Base-by-base conservation (phyloP, 2,888 invertebrate genomes). In the Meghimatium bilineatum region DNA sequence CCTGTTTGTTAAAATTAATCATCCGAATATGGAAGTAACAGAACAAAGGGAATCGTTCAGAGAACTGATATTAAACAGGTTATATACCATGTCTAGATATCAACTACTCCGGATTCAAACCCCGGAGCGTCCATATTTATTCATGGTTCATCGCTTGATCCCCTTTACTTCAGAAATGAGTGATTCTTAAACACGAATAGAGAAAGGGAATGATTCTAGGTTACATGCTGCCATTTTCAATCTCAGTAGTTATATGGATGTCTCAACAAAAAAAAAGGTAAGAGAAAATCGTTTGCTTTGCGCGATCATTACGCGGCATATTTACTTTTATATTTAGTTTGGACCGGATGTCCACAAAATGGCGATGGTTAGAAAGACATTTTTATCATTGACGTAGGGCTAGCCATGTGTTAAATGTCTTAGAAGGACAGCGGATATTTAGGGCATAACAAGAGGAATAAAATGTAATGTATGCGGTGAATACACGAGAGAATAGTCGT, bases 61-160 rank as follows among this genome's bases (percentile, higher is more conserved):
- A 3, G 29, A 69, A 69, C 29, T 23, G 23, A 34, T 36, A 69
- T 69, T 1, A 69, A 34, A 69, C 20, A 12, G 34, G 14, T 20
- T 23, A 1, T 69, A 3, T 23, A 32, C 32, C 34, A 20, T 34
- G 36, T 34, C 34, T 34, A 69, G 29, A 69, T 69, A 32, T 1
- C 69, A 69, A 23, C 69, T 69, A 69, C 8, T 34, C 34, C 29
- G 69, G 32, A 66, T 69, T 69, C 69, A 69, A 69, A 69, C 69
- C 69, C 34, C 34, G 14, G 17, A 34, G 34, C 69, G 10, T 20
- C 69, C 34, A 36, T 69, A 69, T 69, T 34, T 69, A 20, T 10
- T 69, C 69, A 69, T 34, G 23, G 69, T 69, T 34, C 34, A 34
- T 32, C 14, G 3, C 1, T 69, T 56, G 17, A 34, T 69, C 69